Evolutionary conservation across 2,888 invertebrate genomes (phyloP), one percentile per base, ranked within the genome.

Genomic region (Orthosia cruda): DNA sequence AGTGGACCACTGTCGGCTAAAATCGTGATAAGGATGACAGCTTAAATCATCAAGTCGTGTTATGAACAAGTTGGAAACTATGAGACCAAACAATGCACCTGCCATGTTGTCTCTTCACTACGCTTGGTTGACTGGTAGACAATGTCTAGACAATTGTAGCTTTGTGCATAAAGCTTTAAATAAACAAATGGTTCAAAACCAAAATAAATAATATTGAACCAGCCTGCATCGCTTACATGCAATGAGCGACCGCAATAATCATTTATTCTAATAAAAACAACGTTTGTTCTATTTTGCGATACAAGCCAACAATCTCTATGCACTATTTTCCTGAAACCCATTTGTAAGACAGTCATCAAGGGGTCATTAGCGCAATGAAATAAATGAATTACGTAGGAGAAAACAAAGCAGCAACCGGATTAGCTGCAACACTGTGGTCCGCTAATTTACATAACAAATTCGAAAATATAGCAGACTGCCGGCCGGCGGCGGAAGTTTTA

Each of bases 381-480:
- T 69, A 80, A 83, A 83, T 82, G 72, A 82, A 85, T 83, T 75
- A 86, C 78, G 74, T 61, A 79, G 52, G 40, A 67, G 57, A 79
- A 73, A 79, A 79, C 74, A 83, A 78, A 79, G 55, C 54, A 54
- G 59, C 69, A 23, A 63, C 71, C 57, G 74, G 78, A 81, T 83
- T 85, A 84, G 79, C 72, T 81, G 84, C 81, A 86, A 74, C 81
- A 72, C 40, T 40, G 65, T 76, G 61, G 70, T 58, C 77, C 68
- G 18, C 47, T 20, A 62, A 77, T 86, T 74, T 86, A 71, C 78
- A 81, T 81, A 81, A 86, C 83, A 75, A 65, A 80, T 83, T 63
- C 64, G 50, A 65, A 81, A 81, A 77, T 84, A 77, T 62, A 73
- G 47, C 71, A 69, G 77, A 81, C 65, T 59, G 62, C 54, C 40